Percentiles rank a stretch among this genome's conserved stretches.
These are phyloP conservation scores for Ceramica pisi DNA, from an alignment of 2,888 invertebrate species.

Conservation along the genomic window DNA sequence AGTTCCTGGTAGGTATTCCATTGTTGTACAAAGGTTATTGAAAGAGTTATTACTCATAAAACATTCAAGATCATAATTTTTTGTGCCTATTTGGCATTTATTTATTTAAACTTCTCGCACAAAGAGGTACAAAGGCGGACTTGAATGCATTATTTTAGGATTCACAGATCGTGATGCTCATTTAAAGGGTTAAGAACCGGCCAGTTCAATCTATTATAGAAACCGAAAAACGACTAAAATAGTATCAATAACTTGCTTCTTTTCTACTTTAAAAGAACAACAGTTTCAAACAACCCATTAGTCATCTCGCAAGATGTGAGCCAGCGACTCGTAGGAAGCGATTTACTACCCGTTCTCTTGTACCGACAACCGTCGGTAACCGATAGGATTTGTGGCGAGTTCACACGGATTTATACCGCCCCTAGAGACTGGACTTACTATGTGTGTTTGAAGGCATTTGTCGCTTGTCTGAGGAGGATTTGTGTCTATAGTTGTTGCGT, in stretches of 20 bases:
- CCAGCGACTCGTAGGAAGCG: slow-evolving; percentile 4
- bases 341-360: slow-evolving; percentile 26
- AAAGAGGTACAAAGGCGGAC: no score
- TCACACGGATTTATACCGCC: slow-evolving; percentile 47
- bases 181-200: neutral
- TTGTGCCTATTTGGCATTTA: no score
- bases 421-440: slow-evolving; percentile 26
- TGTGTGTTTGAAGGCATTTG: slow-evolving; percentile 33
- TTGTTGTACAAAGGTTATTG: no score
- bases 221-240: neutral
- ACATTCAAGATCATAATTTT: no score
- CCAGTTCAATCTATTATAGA: neutral
- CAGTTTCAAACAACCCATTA: slow-evolving; percentile 6
- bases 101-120: no score
- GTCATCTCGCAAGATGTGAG: slow-evolving; percentile 17
- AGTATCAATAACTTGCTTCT: neutral
- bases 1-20: no score
- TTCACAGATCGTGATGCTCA: no score
- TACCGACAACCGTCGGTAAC: slow-evolving; percentile 14
- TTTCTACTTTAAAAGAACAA: slow-evolving; percentile 6
- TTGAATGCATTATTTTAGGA: no score
- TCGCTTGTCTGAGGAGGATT: slow-evolving; percentile 27
- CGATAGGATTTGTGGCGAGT: slow-evolving; percentile 56
- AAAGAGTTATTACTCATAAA: no score
- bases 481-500: neutral